phyloP scores from a whole-genome alignment of 23 tunicate species.

The Aplidium turbinatum region DNA sequence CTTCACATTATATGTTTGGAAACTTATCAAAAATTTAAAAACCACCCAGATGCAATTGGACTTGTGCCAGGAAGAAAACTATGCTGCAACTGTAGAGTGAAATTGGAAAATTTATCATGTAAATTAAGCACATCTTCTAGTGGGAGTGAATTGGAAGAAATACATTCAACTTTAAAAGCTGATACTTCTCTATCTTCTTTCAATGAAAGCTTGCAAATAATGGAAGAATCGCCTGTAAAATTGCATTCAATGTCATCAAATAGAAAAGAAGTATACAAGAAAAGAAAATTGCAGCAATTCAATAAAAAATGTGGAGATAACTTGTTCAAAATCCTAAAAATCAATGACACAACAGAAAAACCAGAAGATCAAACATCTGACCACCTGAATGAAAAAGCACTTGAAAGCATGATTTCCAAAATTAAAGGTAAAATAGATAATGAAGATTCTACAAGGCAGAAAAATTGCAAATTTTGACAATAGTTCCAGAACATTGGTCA shows the following conservation, averaged over 20 bases:
- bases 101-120: background rate
- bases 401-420: too few relatives aligned
- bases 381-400: background rate
- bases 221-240: too few relatives aligned
- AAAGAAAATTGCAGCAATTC: background rate
- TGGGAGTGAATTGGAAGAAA: slow-evolving; percentile 10
- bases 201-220: slow-evolving; percentile 12
- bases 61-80: slow-evolving; percentile 7
- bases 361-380: background rate
- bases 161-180: background rate
- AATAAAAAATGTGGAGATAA: too few relatives aligned
- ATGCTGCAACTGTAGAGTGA: slow-evolving; percentile 10
- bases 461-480: too few relatives aligned
- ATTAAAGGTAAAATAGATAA: too few relatives aligned
- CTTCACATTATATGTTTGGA: background rate
- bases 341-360: background rate
- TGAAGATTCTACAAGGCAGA: too few relatives aligned
- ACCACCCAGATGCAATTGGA: background rate
- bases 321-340: background rate
- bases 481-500: too few relatives aligned
- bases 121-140: background rate
- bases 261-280: background rate
- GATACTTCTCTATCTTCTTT: background rate
- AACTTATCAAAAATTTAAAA: slow-evolving; percentile 2
- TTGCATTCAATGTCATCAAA: background rate